phyloP scores from a whole-genome alignment of 2,888 invertebrate species.

The Scaptomyza cyrtandrae region DNA sequence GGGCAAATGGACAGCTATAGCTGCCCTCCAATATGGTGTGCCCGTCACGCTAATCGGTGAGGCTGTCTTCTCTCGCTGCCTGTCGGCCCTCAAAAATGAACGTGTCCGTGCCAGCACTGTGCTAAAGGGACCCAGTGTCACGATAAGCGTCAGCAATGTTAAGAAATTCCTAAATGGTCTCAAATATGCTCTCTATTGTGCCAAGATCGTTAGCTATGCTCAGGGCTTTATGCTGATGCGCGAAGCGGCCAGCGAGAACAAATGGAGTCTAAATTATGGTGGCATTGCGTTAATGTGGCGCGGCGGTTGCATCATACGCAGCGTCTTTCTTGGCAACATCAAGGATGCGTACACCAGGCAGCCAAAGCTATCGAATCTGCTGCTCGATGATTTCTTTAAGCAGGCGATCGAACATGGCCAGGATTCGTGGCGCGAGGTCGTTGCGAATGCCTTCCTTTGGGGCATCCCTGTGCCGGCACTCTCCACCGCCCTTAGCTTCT shows the following conservation, averaged over 20 bases:
- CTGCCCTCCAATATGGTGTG: constrained; percentile 97
- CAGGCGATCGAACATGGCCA: constrained; percentile 92
- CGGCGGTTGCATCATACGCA: constrained; percentile 96
- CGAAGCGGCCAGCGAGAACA: constrained; percentile 95
- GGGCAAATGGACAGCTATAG: constrained; percentile 99
- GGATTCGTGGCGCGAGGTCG: constrained; percentile 93
- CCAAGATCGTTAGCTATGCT: constrained; percentile 99
- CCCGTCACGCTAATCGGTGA: constrained; percentile 99
- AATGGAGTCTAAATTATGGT: constrained; percentile 98
- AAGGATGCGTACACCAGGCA: constrained; percentile 97
- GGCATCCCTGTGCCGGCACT: constrained; percentile 98
- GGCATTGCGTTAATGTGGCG: constrained; percentile 99
- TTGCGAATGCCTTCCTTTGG: constrained; percentile 88
- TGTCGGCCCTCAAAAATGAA: constrained; percentile 96
- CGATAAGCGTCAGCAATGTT: constrained; percentile 89
- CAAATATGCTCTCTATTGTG: constrained; percentile 96
- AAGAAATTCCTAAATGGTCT: constrained; percentile 93
- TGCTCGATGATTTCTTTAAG: constrained; percentile 97
- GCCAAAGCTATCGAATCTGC: constrained; percentile 92
- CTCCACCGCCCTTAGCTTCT: constrained; percentile 97
- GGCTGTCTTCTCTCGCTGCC: constrained; percentile 97
- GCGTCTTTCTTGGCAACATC: constrained; percentile 94
- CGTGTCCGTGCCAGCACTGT: constrained; percentile 92
- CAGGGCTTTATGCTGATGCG: constrained; percentile 98
- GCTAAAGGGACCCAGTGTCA: constrained; percentile 88